Conservation (phyloP, 2,888 invertebrate species). For the Dendrolimus pini region DNA sequence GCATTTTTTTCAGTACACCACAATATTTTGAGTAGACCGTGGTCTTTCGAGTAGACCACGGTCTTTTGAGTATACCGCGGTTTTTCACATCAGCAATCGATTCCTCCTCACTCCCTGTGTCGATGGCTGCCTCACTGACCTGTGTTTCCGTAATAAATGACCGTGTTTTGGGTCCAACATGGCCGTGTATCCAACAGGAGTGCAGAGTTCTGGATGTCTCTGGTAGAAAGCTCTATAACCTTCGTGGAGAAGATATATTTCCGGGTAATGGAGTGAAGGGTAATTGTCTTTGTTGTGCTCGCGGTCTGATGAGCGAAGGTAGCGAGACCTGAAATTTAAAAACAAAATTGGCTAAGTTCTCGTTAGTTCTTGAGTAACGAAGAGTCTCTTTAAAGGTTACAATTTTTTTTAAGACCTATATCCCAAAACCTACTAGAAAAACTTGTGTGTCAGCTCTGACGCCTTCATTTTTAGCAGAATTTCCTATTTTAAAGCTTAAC, state of each 20-base stretch:
- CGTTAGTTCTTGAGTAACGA: too few relatives aligned
- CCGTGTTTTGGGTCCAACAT: constrained; percentile 91
- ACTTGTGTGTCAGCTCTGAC: too few relatives aligned
- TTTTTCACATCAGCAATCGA: constrained; percentile 19
- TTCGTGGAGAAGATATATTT: constrained; percentile 94
- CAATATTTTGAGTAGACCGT: not conserved
- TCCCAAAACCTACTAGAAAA: too few relatives aligned
- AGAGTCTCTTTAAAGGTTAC: too few relatives aligned
- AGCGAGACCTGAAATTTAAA: constrained; percentile 80
- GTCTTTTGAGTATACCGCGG: constrained; percentile 9
- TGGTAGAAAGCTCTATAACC: constrained; percentile 81
- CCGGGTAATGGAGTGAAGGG: constrained; percentile 92
- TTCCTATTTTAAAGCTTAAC: too few relatives aligned
- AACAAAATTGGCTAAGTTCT: not conserved
- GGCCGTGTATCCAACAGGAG: constrained; percentile 84
- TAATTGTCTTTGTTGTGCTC: constrained; percentile 87
- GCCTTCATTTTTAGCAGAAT: too few relatives aligned
- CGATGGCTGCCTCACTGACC: constrained; percentile 38
- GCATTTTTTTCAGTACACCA: constrained; percentile 16
- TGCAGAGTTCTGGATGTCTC: constrained; percentile 78
- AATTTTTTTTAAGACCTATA: too few relatives aligned
- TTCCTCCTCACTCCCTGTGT: constrained; percentile 10
- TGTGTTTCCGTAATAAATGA: constrained; percentile 78
- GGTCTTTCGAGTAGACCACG: constrained; percentile 14
- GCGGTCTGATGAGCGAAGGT: constrained; percentile 89